Conservation (phyloP, 2,888 invertebrate species). For the Ametastegia equiseti region DNA sequence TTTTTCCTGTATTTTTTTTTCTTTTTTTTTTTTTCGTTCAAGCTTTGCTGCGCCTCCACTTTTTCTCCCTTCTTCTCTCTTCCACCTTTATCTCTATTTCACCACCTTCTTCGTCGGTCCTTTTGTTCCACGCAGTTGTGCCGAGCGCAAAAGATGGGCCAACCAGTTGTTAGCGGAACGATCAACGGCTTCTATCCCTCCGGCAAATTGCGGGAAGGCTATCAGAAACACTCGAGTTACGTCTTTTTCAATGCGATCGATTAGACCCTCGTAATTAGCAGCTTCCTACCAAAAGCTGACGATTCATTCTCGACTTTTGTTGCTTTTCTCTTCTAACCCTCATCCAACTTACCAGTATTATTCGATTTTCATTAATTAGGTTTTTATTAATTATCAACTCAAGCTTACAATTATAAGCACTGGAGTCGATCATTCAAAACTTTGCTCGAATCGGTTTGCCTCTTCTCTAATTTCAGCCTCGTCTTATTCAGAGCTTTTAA, state of each 20-base stretch:
- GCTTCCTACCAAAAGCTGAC: conserved; percentile 14
- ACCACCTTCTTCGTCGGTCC: conserved; percentile 22
- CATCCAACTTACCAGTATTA: background rate
- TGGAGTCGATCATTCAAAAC: too few relatives aligned
- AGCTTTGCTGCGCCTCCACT: conserved; percentile 24
- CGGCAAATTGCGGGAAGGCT: conserved; percentile 38
- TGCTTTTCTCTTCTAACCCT: background rate
- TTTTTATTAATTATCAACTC: background rate
- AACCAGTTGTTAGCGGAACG: conserved; percentile 39
- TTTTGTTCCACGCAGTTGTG: conserved; percentile 3
- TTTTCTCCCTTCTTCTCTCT: background rate
- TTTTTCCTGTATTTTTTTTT: background rate
- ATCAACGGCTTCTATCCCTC: conserved; percentile 9
- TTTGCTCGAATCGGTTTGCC: too few relatives aligned
- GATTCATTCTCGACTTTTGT: background rate
- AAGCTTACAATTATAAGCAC: too few relatives aligned
- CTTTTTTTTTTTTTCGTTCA: conserved; percentile 9
- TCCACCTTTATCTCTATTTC: conserved; percentile 5
- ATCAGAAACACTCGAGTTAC: conserved; percentile 45
- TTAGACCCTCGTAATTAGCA: conserved; percentile 11
- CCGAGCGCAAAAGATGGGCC: conserved; percentile 18
- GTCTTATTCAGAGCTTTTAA: too few relatives aligned
- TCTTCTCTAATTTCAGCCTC: too few relatives aligned
- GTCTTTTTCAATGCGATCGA: conserved; percentile 41
- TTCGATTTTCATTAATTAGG: background rate